Percentiles rank a stretch among this genome's conserved stretches.
phyloP scores from a whole-genome alignment of 2,113 vertebrate genomes.

The Morone saxatilis region DNA sequence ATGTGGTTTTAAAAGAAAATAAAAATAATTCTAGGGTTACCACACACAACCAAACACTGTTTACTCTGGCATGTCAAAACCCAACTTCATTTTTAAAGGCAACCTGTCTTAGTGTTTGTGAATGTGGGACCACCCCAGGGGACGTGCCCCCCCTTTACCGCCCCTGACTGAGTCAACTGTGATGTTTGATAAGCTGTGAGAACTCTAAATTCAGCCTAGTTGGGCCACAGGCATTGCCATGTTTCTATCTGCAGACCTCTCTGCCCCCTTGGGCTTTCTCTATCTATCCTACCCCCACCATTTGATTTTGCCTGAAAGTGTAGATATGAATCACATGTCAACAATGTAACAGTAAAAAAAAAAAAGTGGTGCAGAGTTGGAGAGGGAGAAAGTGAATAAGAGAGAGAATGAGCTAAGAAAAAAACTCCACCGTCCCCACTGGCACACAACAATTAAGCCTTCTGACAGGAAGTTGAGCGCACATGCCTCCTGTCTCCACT shows the following conservation, averaged over 20 bases:
- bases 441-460: slow-evolving; percentile 60
- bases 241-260: slow-evolving; percentile 46
- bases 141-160: slow-evolving; percentile 28
- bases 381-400: slow-evolving; percentile 28
- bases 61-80: slow-evolving; percentile 48
- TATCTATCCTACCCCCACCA: slow-evolving; percentile 6
- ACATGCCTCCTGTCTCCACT: slow-evolving; percentile 61
- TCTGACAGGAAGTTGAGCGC: slow-evolving; percentile 57
- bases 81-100: slow-evolving; percentile 43
- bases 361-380: slow-evolving; percentile 2
- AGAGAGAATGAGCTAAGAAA: slow-evolving; percentile 30
- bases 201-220: slow-evolving; percentile 50
- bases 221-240: slow-evolving; percentile 72
- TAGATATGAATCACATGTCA: slow-evolving; percentile 74
- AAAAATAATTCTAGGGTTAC: background rate
- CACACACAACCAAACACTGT: slow-evolving; percentile 26
- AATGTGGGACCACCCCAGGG: slow-evolving; percentile 59
- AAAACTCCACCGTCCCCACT: slow-evolving; percentile 21
- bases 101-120: slow-evolving; percentile 56
- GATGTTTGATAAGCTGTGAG: slow-evolving; percentile 77
- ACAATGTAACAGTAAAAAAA: slow-evolving; percentile 16
- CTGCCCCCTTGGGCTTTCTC: slow-evolving; percentile 34
- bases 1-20: background rate
- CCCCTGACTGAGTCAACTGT: slow-evolving; percentile 54
- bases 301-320: slow-evolving; percentile 38